Percentiles rank a stretch among this genome's conserved stretches.
Evolutionary conservation across 2,888 invertebrate genomes (phyloP).

Genomic region (Priocnemis perturbator): DNA sequence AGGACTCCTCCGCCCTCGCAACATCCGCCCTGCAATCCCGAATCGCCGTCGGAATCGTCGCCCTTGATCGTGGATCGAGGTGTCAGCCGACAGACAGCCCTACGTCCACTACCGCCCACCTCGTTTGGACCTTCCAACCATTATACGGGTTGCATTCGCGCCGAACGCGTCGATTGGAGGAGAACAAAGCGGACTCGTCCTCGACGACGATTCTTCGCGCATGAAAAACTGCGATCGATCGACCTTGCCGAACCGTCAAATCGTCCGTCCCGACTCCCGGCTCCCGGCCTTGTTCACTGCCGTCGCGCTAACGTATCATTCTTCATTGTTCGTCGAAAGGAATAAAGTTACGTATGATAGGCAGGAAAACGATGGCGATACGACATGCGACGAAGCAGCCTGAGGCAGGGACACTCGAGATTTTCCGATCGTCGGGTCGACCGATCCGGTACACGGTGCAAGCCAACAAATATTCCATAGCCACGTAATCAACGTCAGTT

Average conservation of each 20-base stretch:
- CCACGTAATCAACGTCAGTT: slow-evolving; percentile 40
- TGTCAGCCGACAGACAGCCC: neutral
- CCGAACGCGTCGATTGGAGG: slow-evolving; percentile 15
- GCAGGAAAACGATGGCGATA: no score
- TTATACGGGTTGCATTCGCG: slow-evolving; percentile 44
- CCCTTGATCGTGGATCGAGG: slow-evolving; percentile 7
- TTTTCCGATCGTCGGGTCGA: neutral
- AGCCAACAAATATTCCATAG: slow-evolving; percentile 39
- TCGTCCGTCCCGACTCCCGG: neutral
- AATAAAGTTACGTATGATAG: no score
- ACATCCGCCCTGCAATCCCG: neutral
- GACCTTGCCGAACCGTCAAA: neutral
- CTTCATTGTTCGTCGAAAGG: no score
- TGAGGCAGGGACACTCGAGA: no score
- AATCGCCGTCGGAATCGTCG: neutral
- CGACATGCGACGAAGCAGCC: no score
- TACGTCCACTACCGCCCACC: slow-evolving; percentile 32
- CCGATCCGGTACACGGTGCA: slow-evolving; percentile 34
- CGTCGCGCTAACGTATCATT: neutral
- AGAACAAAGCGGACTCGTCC: neutral
- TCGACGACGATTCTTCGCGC: neutral
- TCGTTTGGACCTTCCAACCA: slow-evolving; percentile 59
- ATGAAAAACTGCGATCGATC: neutral
- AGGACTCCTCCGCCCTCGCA: neutral
- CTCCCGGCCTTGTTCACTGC: no score